Percentiles rank a stretch among this genome's conserved stretches.
Evolutionary conservation across 2,797 vertebrate species (phyloP).

Genomic region (Heteromormyrus szaboi): DNA sequence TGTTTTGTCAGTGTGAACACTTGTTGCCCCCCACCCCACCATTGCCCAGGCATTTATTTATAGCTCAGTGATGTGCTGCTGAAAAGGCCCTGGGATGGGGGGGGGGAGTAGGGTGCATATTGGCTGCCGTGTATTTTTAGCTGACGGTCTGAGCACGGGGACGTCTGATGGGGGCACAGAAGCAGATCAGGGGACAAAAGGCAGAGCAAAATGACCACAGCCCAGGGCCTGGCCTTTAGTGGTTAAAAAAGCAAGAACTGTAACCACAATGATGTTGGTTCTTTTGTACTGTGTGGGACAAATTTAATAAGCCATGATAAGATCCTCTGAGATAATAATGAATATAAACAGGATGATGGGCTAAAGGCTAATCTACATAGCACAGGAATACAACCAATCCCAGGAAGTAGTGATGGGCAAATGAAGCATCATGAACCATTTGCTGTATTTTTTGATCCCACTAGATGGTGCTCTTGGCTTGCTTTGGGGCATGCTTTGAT

Average conservation of each 20-base stretch:
- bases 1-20: slow-evolving; percentile 41
- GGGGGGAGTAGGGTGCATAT: slow-evolving; percentile 33
- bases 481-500: background rate
- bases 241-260: background rate
- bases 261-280: background rate
- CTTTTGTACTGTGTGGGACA: background rate
- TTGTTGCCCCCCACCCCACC: slow-evolving; percentile 33
- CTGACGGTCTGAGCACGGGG: slow-evolving; percentile 46
- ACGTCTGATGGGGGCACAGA: slow-evolving; percentile 33
- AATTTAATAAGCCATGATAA: background rate
- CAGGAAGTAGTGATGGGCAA: background rate
- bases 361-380: background rate
- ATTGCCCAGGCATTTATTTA: slow-evolving; percentile 55
- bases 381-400: background rate
- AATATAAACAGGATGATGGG: background rate
- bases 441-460: background rate
- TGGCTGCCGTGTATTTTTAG: slow-evolving; percentile 60
- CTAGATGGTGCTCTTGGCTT: background rate
- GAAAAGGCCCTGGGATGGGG: slow-evolving; percentile 60
- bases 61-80: slow-evolving; percentile 59
- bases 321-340: background rate
- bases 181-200: background rate
- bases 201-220: background rate
- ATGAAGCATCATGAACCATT: background rate
- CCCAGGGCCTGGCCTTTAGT: background rate